Evolutionary conservation across 2,888 invertebrate genomes (phyloP), one percentile per base, ranked within the genome.

Genomic region (Drepana falcataria): DNA sequence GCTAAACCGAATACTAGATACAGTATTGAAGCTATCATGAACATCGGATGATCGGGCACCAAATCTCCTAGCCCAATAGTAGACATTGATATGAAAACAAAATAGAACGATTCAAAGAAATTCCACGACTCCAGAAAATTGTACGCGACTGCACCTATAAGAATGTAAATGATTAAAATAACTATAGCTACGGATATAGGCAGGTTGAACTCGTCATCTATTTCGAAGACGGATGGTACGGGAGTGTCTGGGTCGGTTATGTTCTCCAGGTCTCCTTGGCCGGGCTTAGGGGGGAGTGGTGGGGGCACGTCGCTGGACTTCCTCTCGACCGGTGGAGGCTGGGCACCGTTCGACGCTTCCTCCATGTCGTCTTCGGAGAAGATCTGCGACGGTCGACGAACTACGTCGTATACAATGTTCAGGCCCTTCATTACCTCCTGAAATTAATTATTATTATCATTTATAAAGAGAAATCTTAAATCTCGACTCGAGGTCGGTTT

Each of bases 41-140:
- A 95, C 81, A 94, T 93, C 0, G 98, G 97, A 85, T 97, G 96
- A 79, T 95, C 93, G 1, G 98, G 98, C 0, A 98, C 96, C 60
- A 95, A 93, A 86, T 98, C 98, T 2, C 98, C 98, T 68, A 98
- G 96, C n/a, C 99, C 99, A 56, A 99, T 98, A 0, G 99, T 99
- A 1, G 97, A 97, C 94, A 98, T 96, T 0, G 98, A 98, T 68
- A 99, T 96, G 79, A 99, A 99, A 3, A 99, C 97, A 80, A 99
- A 99, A 83, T 99, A 99, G 80, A 99, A 97, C 0, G 98, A 95
- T 58, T 97, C 96, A 71, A 98, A 95, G 82, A 97, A 96, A n/a
- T 93, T 92, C 99, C 99, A 99, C 0, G 92, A 89, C 81, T 96
- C 96, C 93, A 95, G 94, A 21, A 93, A 76, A 44, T 93, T 94